phyloP scores from a whole-genome alignment of 1,140 invertebrate genomes.

The Phthorimaea operculella region DNA sequence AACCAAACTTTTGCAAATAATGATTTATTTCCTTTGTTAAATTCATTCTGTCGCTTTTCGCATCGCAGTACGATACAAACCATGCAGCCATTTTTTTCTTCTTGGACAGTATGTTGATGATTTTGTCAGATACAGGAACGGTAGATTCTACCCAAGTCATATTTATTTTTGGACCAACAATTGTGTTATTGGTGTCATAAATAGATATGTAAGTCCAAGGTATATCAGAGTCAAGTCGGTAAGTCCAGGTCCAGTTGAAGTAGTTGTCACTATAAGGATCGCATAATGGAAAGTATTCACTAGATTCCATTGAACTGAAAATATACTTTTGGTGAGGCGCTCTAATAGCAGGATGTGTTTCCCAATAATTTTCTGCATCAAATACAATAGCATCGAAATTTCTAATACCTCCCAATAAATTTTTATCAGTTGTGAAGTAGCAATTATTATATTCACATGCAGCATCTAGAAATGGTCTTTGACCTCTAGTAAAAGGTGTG shows the following conservation, averaged over 20 bases:
- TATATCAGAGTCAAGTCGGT: slow-evolving; percentile 42
- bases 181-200: slow-evolving; percentile 25
- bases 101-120: slow-evolving; percentile 22
- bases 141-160: slow-evolving; percentile 39
- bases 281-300: slow-evolving; percentile 32
- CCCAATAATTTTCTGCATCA: slow-evolving; percentile 42
- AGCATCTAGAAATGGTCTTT: slow-evolving; percentile 28
- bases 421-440: slow-evolving; percentile 33
- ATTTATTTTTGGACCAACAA: slow-evolving; percentile 36
- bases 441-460: slow-evolving; percentile 43
- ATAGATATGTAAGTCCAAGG: slow-evolving; percentile 27
- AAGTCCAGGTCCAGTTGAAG: slow-evolving; percentile 45
- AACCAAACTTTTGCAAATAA: slow-evolving; percentile 24
- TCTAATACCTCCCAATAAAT: slow-evolving; percentile 27
- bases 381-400: slow-evolving; percentile 47
- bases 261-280: slow-evolving; percentile 28
- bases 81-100: slow-evolving; percentile 46
- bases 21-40: slow-evolving; percentile 19
- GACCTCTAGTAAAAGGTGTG: slow-evolving; percentile 24
- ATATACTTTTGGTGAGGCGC: slow-evolving; percentile 33
- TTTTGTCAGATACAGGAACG: slow-evolving; percentile 20
- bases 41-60: slow-evolving; percentile 17
- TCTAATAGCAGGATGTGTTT: slow-evolving; percentile 25
- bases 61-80: slow-evolving; percentile 39
- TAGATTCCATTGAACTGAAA: slow-evolving; percentile 36